Conservation (phyloP, 2,888 invertebrate species). For the Craniophora ligustri region DNA sequence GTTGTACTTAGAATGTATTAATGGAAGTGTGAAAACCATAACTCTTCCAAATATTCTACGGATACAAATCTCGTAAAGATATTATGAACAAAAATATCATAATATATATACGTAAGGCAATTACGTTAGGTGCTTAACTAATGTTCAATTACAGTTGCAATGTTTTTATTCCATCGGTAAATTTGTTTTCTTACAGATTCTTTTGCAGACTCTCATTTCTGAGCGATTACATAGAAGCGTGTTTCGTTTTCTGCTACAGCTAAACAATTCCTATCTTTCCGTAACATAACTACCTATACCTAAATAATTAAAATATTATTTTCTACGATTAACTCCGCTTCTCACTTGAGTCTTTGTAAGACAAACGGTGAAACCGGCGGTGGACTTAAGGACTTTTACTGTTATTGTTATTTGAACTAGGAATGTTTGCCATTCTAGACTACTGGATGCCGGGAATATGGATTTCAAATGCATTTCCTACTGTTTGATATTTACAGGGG, state of each 20-base stretch:
- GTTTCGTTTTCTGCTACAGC: too few relatives aligned
- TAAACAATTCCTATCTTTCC: neutral
- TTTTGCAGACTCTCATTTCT: too few relatives aligned
- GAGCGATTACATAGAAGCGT: too few relatives aligned
- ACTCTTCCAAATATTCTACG: neutral
- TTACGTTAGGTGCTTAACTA: too few relatives aligned
- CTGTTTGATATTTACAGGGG: constrained; percentile 48
- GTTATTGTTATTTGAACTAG: constrained; percentile 66
- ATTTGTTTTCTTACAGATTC: too few relatives aligned
- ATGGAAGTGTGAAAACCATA: constrained; percentile 8
- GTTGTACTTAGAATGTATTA: constrained; percentile 20
- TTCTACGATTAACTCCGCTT: constrained; percentile 12
- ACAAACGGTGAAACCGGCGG: constrained; percentile 49
- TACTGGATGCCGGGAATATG: constrained; percentile 52
- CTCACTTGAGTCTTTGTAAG: constrained; percentile 38
- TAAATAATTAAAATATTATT: neutral
- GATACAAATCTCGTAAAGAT: neutral
- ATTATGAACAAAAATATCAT: neutral
- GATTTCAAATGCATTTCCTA: constrained; percentile 58
- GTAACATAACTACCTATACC: neutral
- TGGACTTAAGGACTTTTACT: constrained; percentile 62
- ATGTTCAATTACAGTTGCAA: too few relatives aligned
- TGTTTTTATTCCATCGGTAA: too few relatives aligned
- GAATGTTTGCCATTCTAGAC: constrained; percentile 56
- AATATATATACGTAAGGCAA: too few relatives aligned